A percentile compares a stretch with the other conserved stretches of the same genome.
Evolutionary conservation across 2,113 vertebrate species (phyloP).

Genomic region (Accipiter virgatus): DNA sequence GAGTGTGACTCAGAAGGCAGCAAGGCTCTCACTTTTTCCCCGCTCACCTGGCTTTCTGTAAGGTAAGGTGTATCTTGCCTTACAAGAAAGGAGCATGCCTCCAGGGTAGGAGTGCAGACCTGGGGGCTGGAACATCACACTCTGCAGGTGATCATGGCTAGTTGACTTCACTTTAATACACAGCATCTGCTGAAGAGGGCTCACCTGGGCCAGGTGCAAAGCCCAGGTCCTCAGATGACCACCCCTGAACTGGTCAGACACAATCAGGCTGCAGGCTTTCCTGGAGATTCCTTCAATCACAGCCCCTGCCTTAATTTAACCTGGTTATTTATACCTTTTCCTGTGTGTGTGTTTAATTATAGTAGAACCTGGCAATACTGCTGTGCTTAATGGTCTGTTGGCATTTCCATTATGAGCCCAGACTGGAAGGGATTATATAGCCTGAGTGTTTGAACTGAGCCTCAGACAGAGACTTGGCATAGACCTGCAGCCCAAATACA

Average conservation of each 20-base stretch:
- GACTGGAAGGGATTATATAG: conserved; percentile 61
- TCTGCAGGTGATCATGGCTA: not conserved
- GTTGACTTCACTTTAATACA: not conserved
- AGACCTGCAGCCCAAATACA: conserved; percentile 28
- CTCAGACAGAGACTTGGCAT: conserved; percentile 55
- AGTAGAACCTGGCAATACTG: conserved; percentile 39
- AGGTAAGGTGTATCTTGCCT: not conserved
- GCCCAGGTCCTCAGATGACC: not conserved
- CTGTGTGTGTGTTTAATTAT: conserved; percentile 55
- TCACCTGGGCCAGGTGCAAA: not conserved
- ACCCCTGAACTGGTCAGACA: not conserved
- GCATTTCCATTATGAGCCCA: conserved; percentile 51
- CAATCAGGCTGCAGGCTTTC: not conserved
- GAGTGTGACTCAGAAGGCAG: not conserved
- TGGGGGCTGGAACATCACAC: not conserved
- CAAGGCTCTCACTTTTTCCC: not conserved
- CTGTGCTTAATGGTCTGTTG: conserved; percentile 62
- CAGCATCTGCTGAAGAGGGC: not conserved
- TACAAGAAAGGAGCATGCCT: not conserved
- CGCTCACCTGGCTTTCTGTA: not conserved
- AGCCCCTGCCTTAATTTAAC: conserved; percentile 34
- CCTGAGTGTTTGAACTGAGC: conserved; percentile 54
- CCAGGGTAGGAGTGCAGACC: not conserved
- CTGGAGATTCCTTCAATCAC: not conserved
- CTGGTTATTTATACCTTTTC: conserved; percentile 58